Percentiles rank a stretch among this genome's conserved stretches.
Evolutionary conservation across 2,888 invertebrate species (phyloP).

Genomic region (Lymantria dispar): DNA sequence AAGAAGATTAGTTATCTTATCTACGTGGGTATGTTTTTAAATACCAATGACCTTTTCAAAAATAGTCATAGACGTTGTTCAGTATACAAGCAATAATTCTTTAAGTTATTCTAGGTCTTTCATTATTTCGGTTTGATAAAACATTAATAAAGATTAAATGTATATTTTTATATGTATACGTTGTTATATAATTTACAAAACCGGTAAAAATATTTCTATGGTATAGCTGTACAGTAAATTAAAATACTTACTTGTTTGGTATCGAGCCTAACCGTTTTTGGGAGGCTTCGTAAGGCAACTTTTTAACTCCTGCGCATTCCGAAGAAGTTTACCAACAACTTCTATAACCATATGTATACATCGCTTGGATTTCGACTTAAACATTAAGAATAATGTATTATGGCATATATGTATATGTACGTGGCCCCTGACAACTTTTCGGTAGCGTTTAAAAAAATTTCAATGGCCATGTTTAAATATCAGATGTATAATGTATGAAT

Average conservation of each 20-base stretch:
- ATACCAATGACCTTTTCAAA: constrained; percentile 40
- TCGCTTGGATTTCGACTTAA: constrained; percentile 8
- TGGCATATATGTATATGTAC: no score
- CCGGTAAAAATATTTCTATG: constrained; percentile 16
- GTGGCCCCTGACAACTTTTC: no score
- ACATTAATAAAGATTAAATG: not conserved
- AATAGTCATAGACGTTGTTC: no score
- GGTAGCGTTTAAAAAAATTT: no score
- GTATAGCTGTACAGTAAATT: constrained; percentile 30
- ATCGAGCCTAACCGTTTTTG: constrained; percentile 47
- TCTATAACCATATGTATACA: constrained; percentile 24
- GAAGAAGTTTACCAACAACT: constrained; percentile 46
- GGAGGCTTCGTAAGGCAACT: constrained; percentile 49
- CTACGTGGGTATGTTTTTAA: constrained; percentile 24
- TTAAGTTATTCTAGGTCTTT: not conserved
- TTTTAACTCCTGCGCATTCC: constrained; percentile 56
- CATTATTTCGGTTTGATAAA: not conserved
- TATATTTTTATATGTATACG: not conserved
- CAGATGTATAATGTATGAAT: no score
- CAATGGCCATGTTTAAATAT: no score
- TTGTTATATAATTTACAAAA: constrained; percentile 7
- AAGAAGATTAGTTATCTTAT: constrained; percentile 38
- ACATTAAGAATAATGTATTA: not conserved
- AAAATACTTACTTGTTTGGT: constrained; percentile 33
- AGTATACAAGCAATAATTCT: no score